These are phyloP conservation scores for Cephalopachus bancanus DNA, from an alignment of 2,797 vertebrate genomes.

Conservation along the genomic window DNA sequence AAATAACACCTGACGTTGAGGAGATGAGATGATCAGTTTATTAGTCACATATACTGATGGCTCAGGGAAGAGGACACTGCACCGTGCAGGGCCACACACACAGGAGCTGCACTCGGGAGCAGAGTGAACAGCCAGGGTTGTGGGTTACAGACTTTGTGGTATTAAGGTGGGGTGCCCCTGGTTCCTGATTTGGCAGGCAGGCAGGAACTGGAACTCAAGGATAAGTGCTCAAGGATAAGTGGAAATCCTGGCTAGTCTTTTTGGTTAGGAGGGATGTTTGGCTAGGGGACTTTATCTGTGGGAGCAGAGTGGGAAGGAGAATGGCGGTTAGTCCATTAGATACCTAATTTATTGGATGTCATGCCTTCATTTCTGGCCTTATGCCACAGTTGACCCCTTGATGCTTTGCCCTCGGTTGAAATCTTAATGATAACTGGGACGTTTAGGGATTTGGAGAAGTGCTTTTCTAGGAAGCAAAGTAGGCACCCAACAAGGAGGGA, in stretches of 20 bases:
- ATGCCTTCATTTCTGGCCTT: not conserved
- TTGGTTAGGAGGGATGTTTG: not conserved
- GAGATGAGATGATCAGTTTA: not conserved
- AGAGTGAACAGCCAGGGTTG: not conserved
- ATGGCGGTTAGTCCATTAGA: not conserved
- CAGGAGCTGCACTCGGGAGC: not conserved
- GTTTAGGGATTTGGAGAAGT: not conserved
- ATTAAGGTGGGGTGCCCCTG: not conserved
- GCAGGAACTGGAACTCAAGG: not conserved
- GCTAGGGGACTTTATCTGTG: not conserved
- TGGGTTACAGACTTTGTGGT: not conserved
- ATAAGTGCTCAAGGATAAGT: not conserved
- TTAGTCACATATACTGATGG: not conserved
- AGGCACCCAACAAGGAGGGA: not conserved
- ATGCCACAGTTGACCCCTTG: not conserved
- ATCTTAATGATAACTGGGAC: not conserved
- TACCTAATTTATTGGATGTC: not conserved
- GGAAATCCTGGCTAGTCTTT: not conserved
- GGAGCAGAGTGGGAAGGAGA: not conserved
- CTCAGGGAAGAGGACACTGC: not conserved
- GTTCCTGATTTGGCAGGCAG: not conserved
- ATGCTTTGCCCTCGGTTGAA: not conserved
- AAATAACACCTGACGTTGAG: not conserved
- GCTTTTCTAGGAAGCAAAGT: not conserved
- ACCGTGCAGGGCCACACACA: not conserved